Base-by-base conservation (phyloP, 2,113 vertebrate species). In the Saguinus midas region DNA sequence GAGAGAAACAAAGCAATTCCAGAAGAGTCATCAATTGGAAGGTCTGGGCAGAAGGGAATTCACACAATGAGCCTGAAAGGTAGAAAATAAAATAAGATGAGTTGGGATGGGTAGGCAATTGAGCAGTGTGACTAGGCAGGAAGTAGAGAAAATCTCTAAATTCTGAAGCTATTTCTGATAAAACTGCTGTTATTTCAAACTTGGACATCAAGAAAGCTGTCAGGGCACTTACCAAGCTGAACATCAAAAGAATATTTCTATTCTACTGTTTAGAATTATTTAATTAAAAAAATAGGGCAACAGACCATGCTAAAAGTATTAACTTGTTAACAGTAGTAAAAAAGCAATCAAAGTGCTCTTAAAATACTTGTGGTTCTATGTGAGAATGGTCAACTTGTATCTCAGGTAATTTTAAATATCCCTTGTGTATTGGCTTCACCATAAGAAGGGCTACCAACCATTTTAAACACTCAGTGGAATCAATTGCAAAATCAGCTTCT, bases 251-350 rank as follows among this genome's bases (percentile, higher is more conserved):
- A 87, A 17, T 1, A 68, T n/a, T 79, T 95, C 52, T 43, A 92
- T 89, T 83, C 29, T 73, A 27, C n/a, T 93, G 7, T 80, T 92
- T 32, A 87, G 13, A 81, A 55, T 84, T 70, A 95, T 90, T 72
- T 91, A 87, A 92, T 66, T 3, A 37, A 57, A 64, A 66, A 78
- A 57, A 76, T 23, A 90, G 29, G 16, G 37, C 14, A 92, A 9
- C 32, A 18, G 5, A 78, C 0, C 6, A 68, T 48, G 61, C 35
- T 76, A 73, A 97, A 35, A 2, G 70, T 3, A 57, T 29, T 0
- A 1, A 48, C 2, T 75, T 89, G 29, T 83, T 80, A 82, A 72
- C 0, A 48, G 5, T 37, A 45, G 37, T 55, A 79, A 83, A 21
- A 72, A 25, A 48, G 16, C 1, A 43, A 68, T 32, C 14, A 87